Evolutionary conservation across 2,888 invertebrate species (phyloP), one percentile per base, ranked within the genome.

Genomic region (Eristalis pertinax): DNA sequence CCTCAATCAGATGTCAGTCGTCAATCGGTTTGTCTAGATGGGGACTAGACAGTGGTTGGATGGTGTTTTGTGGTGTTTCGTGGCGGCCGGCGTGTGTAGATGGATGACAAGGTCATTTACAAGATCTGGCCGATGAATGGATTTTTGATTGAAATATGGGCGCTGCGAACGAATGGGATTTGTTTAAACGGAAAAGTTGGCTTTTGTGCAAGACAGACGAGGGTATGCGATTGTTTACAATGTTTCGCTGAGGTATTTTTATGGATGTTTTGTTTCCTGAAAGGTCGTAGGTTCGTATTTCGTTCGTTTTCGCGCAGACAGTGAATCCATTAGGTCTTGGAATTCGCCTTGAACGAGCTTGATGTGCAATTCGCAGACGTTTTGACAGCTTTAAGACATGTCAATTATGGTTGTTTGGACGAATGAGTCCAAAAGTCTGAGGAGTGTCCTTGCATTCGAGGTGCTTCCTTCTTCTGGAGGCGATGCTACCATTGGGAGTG

Each of bases 21-120:
- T 87, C 87, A 86, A 79, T 86, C 69, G 43, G 22, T 24, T 73
- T 32, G 81, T 63, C 75, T 83, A 22, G 83, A 8, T 56, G 62
- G 2, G 10, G 35, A 76, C 69, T 50, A 82, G 26, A 70, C 68
- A 77, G 15, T 63, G 73, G 43, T 81, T 26, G 26, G n/a, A n/a
- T 50, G n/a, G 43, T 15, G 15, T 15, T 26, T 26, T 26, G 26
- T 26, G 26, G 26, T 4, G 26, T 2, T 4, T 2, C 5, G 0
- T 5, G 29, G 29, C 29, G 5, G 29, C 29, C 5, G 29, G 43
- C 41, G 11, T 15, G 43, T 7, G 35, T 19, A 56, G 67, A 63
- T 41, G 24, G 60, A 64, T 87, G 76, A 76, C 69, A 87, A 87
- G 87, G 87, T 87, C 87, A 80, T 58, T 79, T 76, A 76, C 63